Conservation (phyloP, 1,140 invertebrate species). For the Gryllus bimaculatus region DNA sequence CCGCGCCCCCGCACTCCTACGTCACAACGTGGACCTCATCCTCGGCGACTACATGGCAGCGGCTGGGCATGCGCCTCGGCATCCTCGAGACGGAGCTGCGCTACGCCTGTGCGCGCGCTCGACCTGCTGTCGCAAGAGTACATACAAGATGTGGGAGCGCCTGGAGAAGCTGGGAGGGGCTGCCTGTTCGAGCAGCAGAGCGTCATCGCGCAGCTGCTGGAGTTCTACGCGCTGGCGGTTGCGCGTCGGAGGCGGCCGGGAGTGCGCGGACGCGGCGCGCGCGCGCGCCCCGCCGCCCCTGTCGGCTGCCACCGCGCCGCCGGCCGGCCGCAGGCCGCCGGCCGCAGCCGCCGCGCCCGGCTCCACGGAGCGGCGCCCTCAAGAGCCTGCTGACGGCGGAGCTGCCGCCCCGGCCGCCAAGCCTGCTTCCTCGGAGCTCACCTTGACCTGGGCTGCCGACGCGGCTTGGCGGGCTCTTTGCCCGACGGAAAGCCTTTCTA, state of each 20-base stretch:
- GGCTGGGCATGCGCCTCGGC: conserved; percentile 71
- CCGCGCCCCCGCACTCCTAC: background rate
- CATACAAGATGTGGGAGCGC: conserved; percentile 86
- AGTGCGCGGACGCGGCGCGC: conserved; percentile 32
- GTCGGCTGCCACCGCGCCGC: conserved; percentile 27
- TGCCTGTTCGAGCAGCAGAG: conserved; percentile 81
- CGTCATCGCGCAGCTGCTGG: conserved; percentile 79
- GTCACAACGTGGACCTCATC: conserved; percentile 30
- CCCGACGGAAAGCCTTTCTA: too few relatives aligned
- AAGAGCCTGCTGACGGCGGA: conserved; percentile 9
- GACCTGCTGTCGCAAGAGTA: conserved; percentile 86
- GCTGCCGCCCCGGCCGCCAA: conserved; percentile 38
- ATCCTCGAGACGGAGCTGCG: conserved; percentile 82
- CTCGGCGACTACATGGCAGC: conserved; percentile 82
- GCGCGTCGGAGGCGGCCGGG: too few relatives aligned
- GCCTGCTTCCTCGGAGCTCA: conserved; percentile 47
- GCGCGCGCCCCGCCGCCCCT: conserved; percentile 32
- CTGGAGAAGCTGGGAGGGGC: conserved; percentile 83
- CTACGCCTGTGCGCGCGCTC: conserved; percentile 82
- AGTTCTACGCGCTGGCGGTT: conserved; percentile 52
- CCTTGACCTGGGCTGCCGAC: conserved; percentile 81
- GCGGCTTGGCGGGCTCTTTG: too few relatives aligned
- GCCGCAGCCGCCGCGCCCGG: too few relatives aligned
- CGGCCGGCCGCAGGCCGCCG: background rate
- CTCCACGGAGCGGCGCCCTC: too few relatives aligned